Conservation (phyloP, 2,113 vertebrate species). For the Notarius quadriscutis region DNA sequence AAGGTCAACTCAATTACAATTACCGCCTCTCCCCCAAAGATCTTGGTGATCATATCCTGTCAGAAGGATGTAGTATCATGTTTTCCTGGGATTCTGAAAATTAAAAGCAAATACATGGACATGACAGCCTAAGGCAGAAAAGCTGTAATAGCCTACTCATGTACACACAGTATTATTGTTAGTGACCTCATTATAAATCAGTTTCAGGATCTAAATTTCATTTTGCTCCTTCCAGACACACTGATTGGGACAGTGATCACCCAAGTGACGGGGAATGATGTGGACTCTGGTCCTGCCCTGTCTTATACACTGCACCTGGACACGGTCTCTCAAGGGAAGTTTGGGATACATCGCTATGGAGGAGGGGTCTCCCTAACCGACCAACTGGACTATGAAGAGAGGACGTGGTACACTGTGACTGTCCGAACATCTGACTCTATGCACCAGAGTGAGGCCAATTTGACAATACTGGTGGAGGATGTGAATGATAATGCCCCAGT, state of each 20-base stretch:
- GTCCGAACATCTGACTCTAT: constrained; percentile 84
- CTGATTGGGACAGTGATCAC: constrained; percentile 92
- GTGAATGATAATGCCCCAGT: constrained; percentile 89
- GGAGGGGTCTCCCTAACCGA: constrained; percentile 81
- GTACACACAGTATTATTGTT: constrained; percentile 16
- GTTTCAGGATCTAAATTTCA: constrained; percentile 3
- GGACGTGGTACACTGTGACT: constrained; percentile 81
- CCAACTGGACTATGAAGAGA: constrained; percentile 84
- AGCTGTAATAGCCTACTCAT: constrained; percentile 28
- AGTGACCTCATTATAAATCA: constrained; percentile 35
- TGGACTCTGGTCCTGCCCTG: constrained; percentile 88
- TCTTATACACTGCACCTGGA: constrained; percentile 82
- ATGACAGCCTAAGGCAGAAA: constrained; percentile 33
- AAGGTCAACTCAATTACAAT: constrained; percentile 64
- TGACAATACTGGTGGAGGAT: constrained; percentile 88
- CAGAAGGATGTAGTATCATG: constrained; percentile 45
- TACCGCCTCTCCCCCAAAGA: constrained; percentile 57
- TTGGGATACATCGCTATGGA: constrained; percentile 86
- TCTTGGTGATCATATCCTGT: constrained; percentile 67
- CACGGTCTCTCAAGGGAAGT: constrained; percentile 72
- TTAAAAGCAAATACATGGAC: constrained; percentile 43
- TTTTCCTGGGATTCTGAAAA: constrained; percentile 39
- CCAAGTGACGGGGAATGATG: constrained; percentile 92
- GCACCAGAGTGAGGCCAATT: constrained; percentile 85
- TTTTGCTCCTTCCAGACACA: constrained; percentile 72